Conservation (phyloP, 2,888 invertebrate genomes). For the Drosophila villosipedis region DNA sequence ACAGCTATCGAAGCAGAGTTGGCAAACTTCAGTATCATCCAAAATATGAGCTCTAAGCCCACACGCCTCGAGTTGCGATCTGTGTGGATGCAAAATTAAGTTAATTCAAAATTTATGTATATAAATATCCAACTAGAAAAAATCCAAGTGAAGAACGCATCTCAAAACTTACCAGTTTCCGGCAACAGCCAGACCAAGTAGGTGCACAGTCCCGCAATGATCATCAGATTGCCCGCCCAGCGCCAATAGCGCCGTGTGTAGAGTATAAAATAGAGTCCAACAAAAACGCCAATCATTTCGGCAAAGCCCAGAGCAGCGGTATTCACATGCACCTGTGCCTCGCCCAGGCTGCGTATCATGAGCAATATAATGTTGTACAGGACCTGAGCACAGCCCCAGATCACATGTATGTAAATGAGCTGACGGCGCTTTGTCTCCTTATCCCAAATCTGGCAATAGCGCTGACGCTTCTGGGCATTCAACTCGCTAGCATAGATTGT, state of each 20-base stretch:
- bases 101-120: neutral
- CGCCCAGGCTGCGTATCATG: constrained; percentile 84
- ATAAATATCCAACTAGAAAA: neutral
- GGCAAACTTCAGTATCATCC: constrained; percentile 83
- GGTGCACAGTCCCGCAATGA: constrained; percentile 75
- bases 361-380: constrained; percentile 84
- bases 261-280: constrained; percentile 83
- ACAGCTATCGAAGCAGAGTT: constrained; percentile 84
- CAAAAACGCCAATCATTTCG: constrained; percentile 84
- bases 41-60: constrained; percentile 82
- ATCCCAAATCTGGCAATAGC: constrained; percentile 84
- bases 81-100: constrained; percentile 35
- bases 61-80: constrained; percentile 77
- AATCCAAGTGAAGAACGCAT: neutral
- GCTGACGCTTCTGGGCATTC: constrained; percentile 34
- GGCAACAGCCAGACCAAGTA: constrained; percentile 83
- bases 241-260: constrained; percentile 83
- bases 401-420: constrained; percentile 78
- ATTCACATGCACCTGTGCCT: constrained; percentile 83
- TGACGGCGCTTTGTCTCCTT: constrained; percentile 78
- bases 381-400: constrained; percentile 83
- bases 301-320: constrained; percentile 85
- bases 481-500: constrained; percentile 71
- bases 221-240: constrained; percentile 83
- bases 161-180: constrained; percentile 67